Evolutionary conservation across 2,797 vertebrate genomes (phyloP), one percentile per base, ranked within the genome.

Genomic region (Brachyrhaphis roseni): DNA sequence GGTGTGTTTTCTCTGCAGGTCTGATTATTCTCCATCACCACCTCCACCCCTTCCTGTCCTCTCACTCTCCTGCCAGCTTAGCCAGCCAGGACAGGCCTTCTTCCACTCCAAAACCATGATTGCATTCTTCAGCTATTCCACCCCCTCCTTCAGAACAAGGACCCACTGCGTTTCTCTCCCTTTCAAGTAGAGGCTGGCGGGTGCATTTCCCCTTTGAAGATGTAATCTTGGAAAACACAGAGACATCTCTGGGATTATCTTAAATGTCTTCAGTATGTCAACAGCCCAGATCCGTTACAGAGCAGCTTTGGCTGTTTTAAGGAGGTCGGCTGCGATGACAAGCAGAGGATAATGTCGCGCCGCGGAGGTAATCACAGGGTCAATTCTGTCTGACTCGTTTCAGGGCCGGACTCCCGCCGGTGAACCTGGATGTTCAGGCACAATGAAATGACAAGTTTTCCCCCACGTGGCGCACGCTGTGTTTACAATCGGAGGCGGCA

Each of bases 201-300:
- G 91, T 78, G 90, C 87, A 18, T 88, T 89, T 88, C 88, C 90
- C 90, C 89, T 95, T 95, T 95, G 94, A 95, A 95, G 94, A 94
- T 93, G 88, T 91, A 90, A 92, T 94, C 93, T 94, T 57, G 85
- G 83, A 93, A 95, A 94, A 94, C 92, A 92, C 92, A 86, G 92
- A 92, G 92, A 93, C 92, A 93, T 94, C 91, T 93, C 90, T 6
- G 75, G 93, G 93, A 95, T 95, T 95, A 95, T 93, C 89, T 93
- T 88, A 93, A 94, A 94, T 92, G 93, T 92, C 93, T 94, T 94
- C 91, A 93, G 91, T 85, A 87, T 94, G 93, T 94, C 93, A 94
- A 91, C 93, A 93, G 90, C 87, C 92, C 51, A 66, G 91, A 85
- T 82, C 81, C 31, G 86, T 86, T 88, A 86, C 82, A 41, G 80